A percentile compares a stretch with the other conserved stretches of the same genome.
These are phyloP conservation scores for Mionectes olivaceus DNA, from an alignment of 2,797 vertebrate genomes.

Conservation along the genomic window DNA sequence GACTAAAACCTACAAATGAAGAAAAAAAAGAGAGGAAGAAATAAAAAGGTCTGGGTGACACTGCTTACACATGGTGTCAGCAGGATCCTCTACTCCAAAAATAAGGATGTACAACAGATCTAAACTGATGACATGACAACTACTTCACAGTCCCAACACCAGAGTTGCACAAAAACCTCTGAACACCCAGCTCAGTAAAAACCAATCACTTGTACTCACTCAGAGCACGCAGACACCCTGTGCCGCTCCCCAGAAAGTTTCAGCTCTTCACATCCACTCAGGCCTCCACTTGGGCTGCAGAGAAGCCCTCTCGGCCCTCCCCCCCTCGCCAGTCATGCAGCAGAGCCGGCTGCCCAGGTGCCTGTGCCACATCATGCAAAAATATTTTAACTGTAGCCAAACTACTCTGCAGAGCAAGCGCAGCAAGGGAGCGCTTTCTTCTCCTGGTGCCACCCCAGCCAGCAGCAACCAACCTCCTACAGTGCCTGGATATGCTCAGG, in stretches of 20 bases:
- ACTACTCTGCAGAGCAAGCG: fast-evolving
- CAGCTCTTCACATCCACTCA: not conserved
- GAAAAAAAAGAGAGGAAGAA: not conserved
- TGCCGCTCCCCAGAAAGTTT: not conserved
- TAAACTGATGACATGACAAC: slow-evolving; percentile 18
- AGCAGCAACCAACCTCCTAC: not conserved
- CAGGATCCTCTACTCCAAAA: slow-evolving; percentile 36
- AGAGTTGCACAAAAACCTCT: not conserved
- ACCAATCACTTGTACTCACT: not conserved
- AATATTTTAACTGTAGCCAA: not conserved
- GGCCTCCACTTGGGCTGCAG: not conserved
- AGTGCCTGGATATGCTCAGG: not conserved
- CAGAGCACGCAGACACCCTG: not conserved
- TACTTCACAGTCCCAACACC: not conserved
- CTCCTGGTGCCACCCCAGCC: not conserved
- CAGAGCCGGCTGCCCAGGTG: not conserved
- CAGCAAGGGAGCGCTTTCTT: fast-evolving
- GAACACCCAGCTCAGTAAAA: not conserved
- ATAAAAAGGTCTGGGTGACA: slow-evolving; percentile 31
- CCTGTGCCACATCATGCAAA: not conserved
- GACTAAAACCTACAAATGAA: slow-evolving; percentile 4
- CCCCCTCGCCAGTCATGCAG: not conserved
- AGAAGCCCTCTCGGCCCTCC: not conserved
- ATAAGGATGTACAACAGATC: slow-evolving; percentile 3
- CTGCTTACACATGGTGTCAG: slow-evolving; percentile 30